These are phyloP conservation scores for Quadriops clusia DNA, from an alignment of 2,888 invertebrate genomes.

Conservation along the genomic window DNA sequence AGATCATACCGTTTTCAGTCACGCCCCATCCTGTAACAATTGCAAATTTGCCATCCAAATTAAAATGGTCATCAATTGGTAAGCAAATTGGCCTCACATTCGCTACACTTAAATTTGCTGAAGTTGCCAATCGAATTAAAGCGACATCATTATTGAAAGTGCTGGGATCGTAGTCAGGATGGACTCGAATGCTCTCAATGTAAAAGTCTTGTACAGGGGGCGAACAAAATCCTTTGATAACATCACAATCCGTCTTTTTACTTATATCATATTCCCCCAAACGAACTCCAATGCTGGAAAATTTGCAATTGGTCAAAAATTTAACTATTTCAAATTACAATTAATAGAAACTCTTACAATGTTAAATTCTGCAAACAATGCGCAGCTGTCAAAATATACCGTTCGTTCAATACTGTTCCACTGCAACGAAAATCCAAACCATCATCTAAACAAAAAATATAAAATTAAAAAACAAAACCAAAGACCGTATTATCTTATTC, in stretches of 20 bases:
- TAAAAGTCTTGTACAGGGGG: constrained; percentile 41
- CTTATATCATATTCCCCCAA: constrained; percentile 49
- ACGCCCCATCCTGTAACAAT: constrained; percentile 65
- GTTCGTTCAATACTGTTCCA: constrained; percentile 38
- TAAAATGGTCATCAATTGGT: constrained; percentile 31
- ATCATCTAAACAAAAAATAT: constrained; percentile 17
- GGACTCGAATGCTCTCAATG: constrained; percentile 39
- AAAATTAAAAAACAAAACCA: neutral
- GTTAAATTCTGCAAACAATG: constrained; percentile 43
- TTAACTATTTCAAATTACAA: no score
- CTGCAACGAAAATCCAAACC: constrained; percentile 36
- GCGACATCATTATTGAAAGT: constrained; percentile 48
- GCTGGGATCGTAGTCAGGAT: constrained; percentile 40
- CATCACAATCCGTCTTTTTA: constrained; percentile 37
- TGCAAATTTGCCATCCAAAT: constrained; percentile 41
- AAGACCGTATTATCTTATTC: neutral
- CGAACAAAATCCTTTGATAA: constrained; percentile 27
- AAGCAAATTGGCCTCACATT: constrained; percentile 39
- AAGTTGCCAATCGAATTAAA: constrained; percentile 33
- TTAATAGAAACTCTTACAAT: constrained; percentile 23
- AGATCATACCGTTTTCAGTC: constrained; percentile 43
- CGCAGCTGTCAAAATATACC: constrained; percentile 42
- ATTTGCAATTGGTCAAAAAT: neutral
- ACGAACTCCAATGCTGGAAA: constrained; percentile 44
- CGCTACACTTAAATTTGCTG: constrained; percentile 20